Evolutionary conservation across 2,888 invertebrate species (phyloP).

Genomic region (Euplexia lucipara): DNA sequence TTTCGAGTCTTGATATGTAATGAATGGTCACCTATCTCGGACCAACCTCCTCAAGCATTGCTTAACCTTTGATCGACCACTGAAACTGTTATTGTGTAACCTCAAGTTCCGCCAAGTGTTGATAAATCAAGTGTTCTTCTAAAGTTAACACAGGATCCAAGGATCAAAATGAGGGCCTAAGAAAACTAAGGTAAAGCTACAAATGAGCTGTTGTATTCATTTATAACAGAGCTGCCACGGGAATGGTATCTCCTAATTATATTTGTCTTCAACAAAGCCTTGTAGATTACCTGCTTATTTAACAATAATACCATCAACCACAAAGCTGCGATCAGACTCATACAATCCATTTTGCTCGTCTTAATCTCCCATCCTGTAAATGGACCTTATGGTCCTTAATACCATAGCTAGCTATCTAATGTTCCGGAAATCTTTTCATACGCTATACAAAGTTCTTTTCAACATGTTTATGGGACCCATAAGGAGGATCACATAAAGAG

Average conservation of each 20-base stretch:
- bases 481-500: conserved; percentile 34
- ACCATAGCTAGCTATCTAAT: conserved; percentile 43
- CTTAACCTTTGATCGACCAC: too few species aligned
- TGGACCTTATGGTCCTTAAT: conserved; percentile 9
- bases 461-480: conserved; percentile 48
- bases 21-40: too few species aligned
- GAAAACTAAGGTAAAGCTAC: too few species aligned
- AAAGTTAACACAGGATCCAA: too few species aligned
- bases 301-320: background rate
- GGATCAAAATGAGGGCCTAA: too few species aligned
- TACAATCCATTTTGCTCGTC: conserved; percentile 13
- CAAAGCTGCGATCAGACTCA: conserved; percentile 5
- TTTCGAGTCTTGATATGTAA: too few species aligned
- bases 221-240: background rate
- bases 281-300: background rate
- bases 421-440: conserved; percentile 62
- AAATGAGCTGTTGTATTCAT: too few species aligned
- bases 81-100: too few species aligned
- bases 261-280: conserved; percentile 1
- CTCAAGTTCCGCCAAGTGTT: too few species aligned
- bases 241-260: background rate
- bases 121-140: too few species aligned
- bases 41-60: too few species aligned
- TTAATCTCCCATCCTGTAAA: conserved; percentile 8
- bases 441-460: conserved; percentile 54